Base-by-base conservation (phyloP, 2,888 invertebrate species). In the Saturnia japonica region DNA sequence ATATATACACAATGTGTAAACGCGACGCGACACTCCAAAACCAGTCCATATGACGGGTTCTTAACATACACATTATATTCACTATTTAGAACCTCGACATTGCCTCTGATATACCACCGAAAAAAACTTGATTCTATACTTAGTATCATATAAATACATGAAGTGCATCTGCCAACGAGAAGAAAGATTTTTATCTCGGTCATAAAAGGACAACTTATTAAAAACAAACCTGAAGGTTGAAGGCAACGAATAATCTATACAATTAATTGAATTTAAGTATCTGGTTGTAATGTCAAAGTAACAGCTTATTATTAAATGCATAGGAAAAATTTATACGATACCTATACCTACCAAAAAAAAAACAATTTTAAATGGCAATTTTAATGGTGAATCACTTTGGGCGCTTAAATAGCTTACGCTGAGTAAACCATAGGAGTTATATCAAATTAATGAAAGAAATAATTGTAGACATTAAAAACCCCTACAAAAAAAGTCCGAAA, bases 181-280 rank as follows among this genome's bases (percentile, higher is more conserved):
- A 54, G 62, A 64, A 62, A 14, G 70, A 51, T 70, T 34, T 40
- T 64, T 40, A 64, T 64, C 64, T 34, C 11, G 40, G 40, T 40
- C 64, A 64, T 40, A 40, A 64, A 64, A 64, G n/a, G 54, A 54
- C 54, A 70, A 73, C 72, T 72, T 74, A 69, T 62, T 70, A 54
- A 40, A 62, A 71, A 72, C 70, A 54, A 51, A 69, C 67, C 70
- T 19, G 7, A 51, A 51, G 47, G 7, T 51, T 51, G 47, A 19
- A 51, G 14, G 6, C 19, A 19, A 51, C 43, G 9, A 9, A 43
- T 11, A 43, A 43, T n/a, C n/a, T n/a, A n/a, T n/a, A n/a, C n/a
- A n/a, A n/a, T n/a, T n/a, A n/a, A n/a, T n/a, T n/a, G n/a, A n/a
- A n/a, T n/a, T n/a, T n/a, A n/a, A n/a, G n/a, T n/a, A n/a, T n/a